Evolutionary conservation across 1,140 invertebrate species (phyloP), one percentile per base, ranked within the genome.

Genomic region (Saccostrea echinata): DNA sequence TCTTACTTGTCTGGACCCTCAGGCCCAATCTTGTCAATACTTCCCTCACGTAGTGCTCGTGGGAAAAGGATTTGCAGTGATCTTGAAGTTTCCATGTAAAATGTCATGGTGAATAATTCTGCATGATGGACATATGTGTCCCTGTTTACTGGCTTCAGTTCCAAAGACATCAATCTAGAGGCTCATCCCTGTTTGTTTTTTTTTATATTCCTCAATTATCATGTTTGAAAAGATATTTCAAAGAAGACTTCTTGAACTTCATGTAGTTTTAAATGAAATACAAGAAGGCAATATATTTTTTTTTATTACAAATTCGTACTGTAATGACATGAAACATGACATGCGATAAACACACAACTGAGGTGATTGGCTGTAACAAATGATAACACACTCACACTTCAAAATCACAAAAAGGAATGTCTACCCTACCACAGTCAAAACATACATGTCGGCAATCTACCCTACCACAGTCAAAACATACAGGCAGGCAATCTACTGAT

Each of bases 351-450:
- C 68, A 76, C 68, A 33, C 24, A 16, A 76, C 27, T 76, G 12
- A 76, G 27, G 33, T 76, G 68, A 76, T 9, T 33, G 24, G 9
- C n/a, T 55, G 53, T 9, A 2, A 68, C 64, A 68, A 76, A 76
- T 76, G 68, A 76, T 76, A n/a, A 30, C 68, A 76, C 30, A 76
- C 68, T 76, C 27, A 76, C 68, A 76, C 68, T 76, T 76, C 68
- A 76, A 76, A n/a, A 76, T 76, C 68, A 76, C 24, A 76, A 27
- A 33, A 12, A 76, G 68, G 68, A 76, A 76, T 76, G 68, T 76
- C 68, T 76, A 76, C 68, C 27, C 68, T 76, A 76, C 68, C 27
- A 76, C 68, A 76, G 68, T 30, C 24, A 76, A 76, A 61, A 61
- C 55, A 61, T 21, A 61, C 55, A 61, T 18, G 18, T 21, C 13